phyloP scores from a whole-genome alignment of 2,888 invertebrate species.

The Chelonus formosanus region DNA sequence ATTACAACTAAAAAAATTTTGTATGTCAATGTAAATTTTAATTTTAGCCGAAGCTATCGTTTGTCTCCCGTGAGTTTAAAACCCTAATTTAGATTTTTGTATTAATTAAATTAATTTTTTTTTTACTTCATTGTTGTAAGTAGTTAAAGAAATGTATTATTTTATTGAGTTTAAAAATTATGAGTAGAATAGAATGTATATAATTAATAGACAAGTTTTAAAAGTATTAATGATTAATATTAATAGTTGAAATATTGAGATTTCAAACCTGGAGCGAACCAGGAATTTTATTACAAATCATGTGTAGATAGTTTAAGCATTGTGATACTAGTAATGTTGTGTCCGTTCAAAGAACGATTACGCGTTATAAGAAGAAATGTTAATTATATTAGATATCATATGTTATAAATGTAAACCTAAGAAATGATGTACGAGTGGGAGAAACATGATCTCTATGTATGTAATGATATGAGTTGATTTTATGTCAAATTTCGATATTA shows the following conservation, averaged over 20 bases:
- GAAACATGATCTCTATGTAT: conserved; percentile 42
- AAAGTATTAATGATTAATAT: conserved; percentile 21
- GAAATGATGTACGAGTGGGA: conserved; percentile 23
- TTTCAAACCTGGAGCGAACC: conserved; percentile 7
- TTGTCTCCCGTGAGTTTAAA: too few species aligned
- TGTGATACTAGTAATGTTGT: conserved; percentile 61
- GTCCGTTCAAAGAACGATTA: conserved; percentile 42
- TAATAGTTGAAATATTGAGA: conserved; percentile 22
- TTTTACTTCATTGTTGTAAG: too few species aligned
- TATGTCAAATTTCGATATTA: conserved; percentile 49
- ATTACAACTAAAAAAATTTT: too few species aligned
- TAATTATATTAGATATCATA: conserved; percentile 21
- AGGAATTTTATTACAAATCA: conserved; percentile 10
- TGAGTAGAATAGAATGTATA: not conserved
- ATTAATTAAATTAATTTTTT: too few species aligned
- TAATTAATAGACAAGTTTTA: conserved; percentile 9
- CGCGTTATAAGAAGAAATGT: conserved; percentile 26
- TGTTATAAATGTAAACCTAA: conserved; percentile 17
- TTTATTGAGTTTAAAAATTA: too few species aligned
- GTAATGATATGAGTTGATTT: conserved; percentile 54
- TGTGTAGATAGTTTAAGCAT: conserved; percentile 45
- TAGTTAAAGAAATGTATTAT: too few species aligned
- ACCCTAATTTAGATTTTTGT: too few species aligned
- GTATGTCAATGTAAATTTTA: too few species aligned
- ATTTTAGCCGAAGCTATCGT: too few species aligned